phyloP scores from a whole-genome alignment of 53 echinoderm and acorn worm species.

The Crossaster papposus region DNA sequence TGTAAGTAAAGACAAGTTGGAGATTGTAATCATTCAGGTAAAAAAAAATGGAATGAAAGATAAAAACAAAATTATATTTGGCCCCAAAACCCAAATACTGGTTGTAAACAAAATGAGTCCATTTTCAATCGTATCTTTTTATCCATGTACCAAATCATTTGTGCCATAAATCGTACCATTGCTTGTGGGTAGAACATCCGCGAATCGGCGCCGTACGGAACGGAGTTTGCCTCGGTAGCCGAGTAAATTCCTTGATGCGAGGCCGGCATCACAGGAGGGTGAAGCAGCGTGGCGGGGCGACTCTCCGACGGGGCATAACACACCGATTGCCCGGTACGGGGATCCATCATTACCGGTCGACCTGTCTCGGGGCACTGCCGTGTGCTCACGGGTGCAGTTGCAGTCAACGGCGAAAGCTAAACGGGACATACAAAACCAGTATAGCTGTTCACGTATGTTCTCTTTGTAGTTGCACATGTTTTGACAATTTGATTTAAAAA shows the following conservation, averaged over 20 bases:
- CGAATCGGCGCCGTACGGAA: constrained; percentile 69
- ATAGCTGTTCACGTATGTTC: neutral
- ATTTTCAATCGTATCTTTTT: too few relatives aligned
- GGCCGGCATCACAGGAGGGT: constrained; percentile 23
- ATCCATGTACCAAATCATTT: too few relatives aligned
- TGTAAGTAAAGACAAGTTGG: neutral
- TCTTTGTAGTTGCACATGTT: neutral
- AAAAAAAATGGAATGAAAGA: neutral
- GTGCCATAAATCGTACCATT: constrained; percentile 67
- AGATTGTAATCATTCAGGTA: too few relatives aligned
- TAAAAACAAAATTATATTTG: neutral
- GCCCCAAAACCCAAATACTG: too few relatives aligned
- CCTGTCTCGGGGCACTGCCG: constrained; percentile 19
- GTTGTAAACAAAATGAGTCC: too few relatives aligned
- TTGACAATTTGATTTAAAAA: neutral
- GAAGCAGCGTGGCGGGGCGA: constrained; percentile 76
- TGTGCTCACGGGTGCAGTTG: constrained; percentile 3
- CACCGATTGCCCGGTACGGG: constrained; percentile 67
- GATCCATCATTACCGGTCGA: constrained; percentile 50
- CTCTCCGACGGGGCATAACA: constrained; percentile 77
- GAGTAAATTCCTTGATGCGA: constrained; percentile 68
- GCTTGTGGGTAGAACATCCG: constrained; percentile 75
- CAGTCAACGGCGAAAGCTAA: constrained; percentile 37
- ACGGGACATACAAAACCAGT: neutral
- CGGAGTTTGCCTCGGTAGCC: constrained; percentile 68